Percentiles rank a stretch among this genome's conserved stretches.
Conservation (phyloP, 2,888 invertebrate genomes). For the Buathra laborator region DNA sequence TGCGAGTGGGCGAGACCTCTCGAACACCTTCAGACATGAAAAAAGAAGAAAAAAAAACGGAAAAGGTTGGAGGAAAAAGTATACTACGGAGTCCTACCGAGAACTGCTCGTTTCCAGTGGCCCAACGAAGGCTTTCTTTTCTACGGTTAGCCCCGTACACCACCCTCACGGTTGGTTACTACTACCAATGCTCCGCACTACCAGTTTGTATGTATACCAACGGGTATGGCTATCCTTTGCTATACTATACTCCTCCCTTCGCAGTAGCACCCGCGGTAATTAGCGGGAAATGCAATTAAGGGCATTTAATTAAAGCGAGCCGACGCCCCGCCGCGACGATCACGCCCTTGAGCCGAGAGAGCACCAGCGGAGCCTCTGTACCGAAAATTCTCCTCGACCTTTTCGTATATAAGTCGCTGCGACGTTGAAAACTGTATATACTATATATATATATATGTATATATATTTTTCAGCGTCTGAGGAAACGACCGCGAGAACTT, state of each 20-base stretch:
- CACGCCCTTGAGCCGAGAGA: constrained; percentile 56
- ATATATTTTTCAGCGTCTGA: background rate
- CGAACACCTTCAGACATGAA: constrained; percentile 75
- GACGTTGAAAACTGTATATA: constrained; percentile 1
- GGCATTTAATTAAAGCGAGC: constrained; percentile 82
- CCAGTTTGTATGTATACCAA: constrained; percentile 6
- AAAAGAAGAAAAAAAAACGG: constrained; percentile 68
- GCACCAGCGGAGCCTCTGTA: background rate
- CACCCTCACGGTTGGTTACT: background rate
- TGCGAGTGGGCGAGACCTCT: constrained; percentile 60
- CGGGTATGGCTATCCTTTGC: constrained; percentile 24
- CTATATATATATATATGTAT: too few relatives aligned
- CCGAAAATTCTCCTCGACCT: constrained; percentile 51
- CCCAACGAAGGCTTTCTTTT: constrained; percentile 57
- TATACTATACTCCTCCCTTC: constrained; percentile 20
- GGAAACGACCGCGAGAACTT: background rate
- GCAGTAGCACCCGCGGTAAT: constrained; percentile 75
- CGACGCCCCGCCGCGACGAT: constrained; percentile 69
- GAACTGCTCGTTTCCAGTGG: constrained; percentile 62
- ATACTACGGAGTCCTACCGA: constrained; percentile 47
- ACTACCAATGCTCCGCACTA: background rate
- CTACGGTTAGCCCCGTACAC: constrained; percentile 19
- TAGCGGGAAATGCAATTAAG: constrained; percentile 82
- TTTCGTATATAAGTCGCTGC: constrained; percentile 16
- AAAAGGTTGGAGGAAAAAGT: constrained; percentile 62